Evolutionary conservation across 2,113 vertebrate species (phyloP).

Genomic region (Sylvicapra grimmia): DNA sequence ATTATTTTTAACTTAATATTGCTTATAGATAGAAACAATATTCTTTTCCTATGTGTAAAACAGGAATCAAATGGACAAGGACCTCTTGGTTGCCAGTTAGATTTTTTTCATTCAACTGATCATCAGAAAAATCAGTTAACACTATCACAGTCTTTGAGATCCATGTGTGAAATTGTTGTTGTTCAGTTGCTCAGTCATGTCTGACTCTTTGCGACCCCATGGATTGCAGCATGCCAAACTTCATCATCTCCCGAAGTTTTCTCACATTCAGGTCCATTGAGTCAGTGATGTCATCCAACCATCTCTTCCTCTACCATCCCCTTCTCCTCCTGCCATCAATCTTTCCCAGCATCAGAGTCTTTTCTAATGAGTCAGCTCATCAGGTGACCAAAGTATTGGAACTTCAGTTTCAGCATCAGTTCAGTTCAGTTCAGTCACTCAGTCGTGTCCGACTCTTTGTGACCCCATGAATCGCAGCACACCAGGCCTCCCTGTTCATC

Average conservation of each 20-base stretch:
- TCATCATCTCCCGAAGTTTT: not conserved
- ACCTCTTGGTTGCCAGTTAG: not conserved
- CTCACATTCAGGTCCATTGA: not conserved
- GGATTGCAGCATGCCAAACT: not conserved
- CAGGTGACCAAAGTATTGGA: not conserved
- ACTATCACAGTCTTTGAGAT: not conserved
- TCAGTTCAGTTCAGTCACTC: too few relatives aligned
- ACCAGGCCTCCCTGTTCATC: too few relatives aligned
- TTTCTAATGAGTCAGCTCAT: not conserved
- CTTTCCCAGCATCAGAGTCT: not conserved
- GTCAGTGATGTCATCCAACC: not conserved
- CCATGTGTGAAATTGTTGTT: not conserved
- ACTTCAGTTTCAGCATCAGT: not conserved
- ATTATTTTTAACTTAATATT: constrained; percentile 21
- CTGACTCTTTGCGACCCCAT: not conserved
- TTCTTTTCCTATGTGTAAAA: not conserved
- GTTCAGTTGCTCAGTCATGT: not conserved
- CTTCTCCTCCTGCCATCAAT: not conserved
- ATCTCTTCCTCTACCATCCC: not conserved
- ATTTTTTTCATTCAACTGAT: not conserved
- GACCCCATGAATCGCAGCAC: too few relatives aligned
- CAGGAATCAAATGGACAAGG: not conserved
- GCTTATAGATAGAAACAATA: not conserved
- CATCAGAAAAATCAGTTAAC: not conserved
- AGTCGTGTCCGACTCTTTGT: too few relatives aligned